Percentiles rank a stretch among this genome's conserved stretches.
phyloP scores from a whole-genome alignment of 2,797 vertebrate genomes.

The Labroides dimidiatus region DNA sequence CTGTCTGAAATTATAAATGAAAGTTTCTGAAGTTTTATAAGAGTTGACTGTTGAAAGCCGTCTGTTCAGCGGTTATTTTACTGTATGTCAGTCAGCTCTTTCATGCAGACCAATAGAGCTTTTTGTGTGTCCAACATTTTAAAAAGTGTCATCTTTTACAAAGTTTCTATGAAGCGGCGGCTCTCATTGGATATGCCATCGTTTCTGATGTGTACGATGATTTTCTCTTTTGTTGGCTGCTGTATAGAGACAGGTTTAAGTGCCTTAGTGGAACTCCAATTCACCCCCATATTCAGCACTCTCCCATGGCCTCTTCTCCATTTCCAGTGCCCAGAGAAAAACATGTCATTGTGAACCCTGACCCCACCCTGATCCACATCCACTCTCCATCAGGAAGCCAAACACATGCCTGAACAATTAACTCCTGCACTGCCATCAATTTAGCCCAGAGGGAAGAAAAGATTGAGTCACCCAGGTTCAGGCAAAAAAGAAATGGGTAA shows the following conservation, averaged over 20 bases:
- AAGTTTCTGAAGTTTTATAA: constrained; percentile 55
- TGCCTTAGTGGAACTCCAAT: constrained; percentile 78
- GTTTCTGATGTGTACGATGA: constrained; percentile 63
- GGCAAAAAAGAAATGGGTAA: constrained; percentile 69
- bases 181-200: constrained; percentile 59
- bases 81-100: constrained; percentile 58
- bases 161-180: constrained; percentile 48
- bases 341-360: constrained; percentile 79
- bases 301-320: constrained; percentile 79
- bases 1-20: constrained; percentile 48
- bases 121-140: constrained; percentile 60
- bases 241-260: constrained; percentile 80
- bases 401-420: constrained; percentile 85
- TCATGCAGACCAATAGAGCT: constrained; percentile 61
- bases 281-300: constrained; percentile 76
- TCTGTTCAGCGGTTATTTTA: constrained; percentile 51
- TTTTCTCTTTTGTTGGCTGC: constrained; percentile 74
- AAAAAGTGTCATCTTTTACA: constrained; percentile 55
- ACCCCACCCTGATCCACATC: constrained; percentile 77
- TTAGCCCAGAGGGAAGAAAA: constrained; percentile 80
- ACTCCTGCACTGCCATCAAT: constrained; percentile 83
- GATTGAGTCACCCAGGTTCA: constrained; percentile 81
- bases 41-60: constrained; percentile 58
- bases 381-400: constrained; percentile 82
- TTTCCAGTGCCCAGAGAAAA: constrained; percentile 77